Conservation (phyloP, 2,113 vertebrate genomes). For the Lagopus muta region DNA sequence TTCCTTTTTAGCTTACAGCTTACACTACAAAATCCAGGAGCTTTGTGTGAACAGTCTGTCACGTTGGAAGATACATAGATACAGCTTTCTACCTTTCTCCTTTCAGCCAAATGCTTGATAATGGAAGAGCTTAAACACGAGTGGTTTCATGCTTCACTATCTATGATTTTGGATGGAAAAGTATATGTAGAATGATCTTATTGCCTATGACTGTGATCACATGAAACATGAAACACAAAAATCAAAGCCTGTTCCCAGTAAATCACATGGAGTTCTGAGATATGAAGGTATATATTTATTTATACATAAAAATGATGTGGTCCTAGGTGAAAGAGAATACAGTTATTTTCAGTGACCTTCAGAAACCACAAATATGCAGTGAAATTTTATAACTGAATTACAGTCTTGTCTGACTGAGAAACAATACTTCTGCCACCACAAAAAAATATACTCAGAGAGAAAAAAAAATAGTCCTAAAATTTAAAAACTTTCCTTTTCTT, state of each 20-base stretch:
- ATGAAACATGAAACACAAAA: not conserved
- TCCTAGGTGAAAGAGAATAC: not conserved
- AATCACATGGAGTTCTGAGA: not conserved
- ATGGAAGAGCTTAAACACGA: not conserved
- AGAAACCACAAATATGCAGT: not conserved
- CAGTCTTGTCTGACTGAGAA: not conserved
- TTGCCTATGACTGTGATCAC: not conserved
- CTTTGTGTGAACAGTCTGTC: not conserved
- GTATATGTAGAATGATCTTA: not conserved
- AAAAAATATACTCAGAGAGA: not conserved
- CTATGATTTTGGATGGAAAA: not conserved
- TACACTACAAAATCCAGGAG: not conserved
- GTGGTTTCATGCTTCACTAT: not conserved
- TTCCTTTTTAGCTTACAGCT: not conserved
- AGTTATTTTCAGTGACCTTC: not conserved
- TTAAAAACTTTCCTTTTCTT: not conserved
- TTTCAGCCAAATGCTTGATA: not conserved
- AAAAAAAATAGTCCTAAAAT: not conserved
- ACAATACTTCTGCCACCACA: not conserved
- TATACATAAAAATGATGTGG: not conserved
- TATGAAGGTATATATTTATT: not conserved
- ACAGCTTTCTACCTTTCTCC: not conserved
- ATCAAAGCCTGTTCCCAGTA: not conserved
- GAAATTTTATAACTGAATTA: not conserved
- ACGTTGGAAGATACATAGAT: not conserved